These are phyloP conservation scores for Bicyclus anynana DNA, from an alignment of 1,140 invertebrate species.

Conservation along the genomic window DNA sequence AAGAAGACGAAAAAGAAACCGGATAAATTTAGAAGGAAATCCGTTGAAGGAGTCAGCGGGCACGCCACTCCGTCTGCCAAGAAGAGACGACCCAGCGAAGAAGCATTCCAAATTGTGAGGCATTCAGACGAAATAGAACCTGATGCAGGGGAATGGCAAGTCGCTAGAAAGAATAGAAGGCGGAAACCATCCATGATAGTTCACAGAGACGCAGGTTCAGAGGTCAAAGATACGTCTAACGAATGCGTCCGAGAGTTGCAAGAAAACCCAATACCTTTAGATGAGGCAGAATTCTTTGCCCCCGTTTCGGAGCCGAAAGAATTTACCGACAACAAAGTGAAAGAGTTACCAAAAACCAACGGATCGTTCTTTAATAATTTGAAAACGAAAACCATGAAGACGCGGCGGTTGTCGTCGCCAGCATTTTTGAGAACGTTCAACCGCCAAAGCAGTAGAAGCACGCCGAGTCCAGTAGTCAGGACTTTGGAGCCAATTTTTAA, in stretches of 20 bases:
- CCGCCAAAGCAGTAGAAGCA: slow-evolving; percentile 67
- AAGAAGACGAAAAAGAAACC: slow-evolving; percentile 57
- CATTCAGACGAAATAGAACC: slow-evolving; percentile 75
- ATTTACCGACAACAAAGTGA: slow-evolving; percentile 55
- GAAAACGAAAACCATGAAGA: slow-evolving; percentile 67
- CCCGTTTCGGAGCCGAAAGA: slow-evolving; percentile 67
- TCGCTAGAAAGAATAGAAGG: slow-evolving; percentile 59
- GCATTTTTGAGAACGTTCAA: slow-evolving; percentile 81
- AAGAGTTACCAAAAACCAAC: slow-evolving; percentile 66
- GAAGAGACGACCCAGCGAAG: slow-evolving; percentile 85
- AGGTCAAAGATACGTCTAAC: slow-evolving; percentile 34
- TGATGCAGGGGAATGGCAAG: slow-evolving; percentile 72
- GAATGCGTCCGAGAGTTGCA: slow-evolving; percentile 57
- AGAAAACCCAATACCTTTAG: slow-evolving; percentile 64
- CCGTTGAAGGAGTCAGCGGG: slow-evolving; percentile 78
- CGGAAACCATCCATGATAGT: slow-evolving; percentile 56
- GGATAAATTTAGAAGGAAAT: slow-evolving; percentile 77
- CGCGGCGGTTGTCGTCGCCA: slow-evolving; percentile 79
- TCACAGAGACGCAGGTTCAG: slow-evolving; percentile 44
- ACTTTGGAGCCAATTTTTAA: slow-evolving; percentile 58
- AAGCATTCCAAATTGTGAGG: slow-evolving; percentile 83
- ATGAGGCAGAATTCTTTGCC: slow-evolving; percentile 67
- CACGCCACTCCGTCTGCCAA: slow-evolving; percentile 71
- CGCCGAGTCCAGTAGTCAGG: slow-evolving; percentile 49
- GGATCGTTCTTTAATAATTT: slow-evolving; percentile 71